A percentile compares a stretch with the other conserved stretches of the same genome.
Conservation (phyloP, 30 jellyfish, hydroid and myxozoan genomes). For the Hydra vulgaris region DNA sequence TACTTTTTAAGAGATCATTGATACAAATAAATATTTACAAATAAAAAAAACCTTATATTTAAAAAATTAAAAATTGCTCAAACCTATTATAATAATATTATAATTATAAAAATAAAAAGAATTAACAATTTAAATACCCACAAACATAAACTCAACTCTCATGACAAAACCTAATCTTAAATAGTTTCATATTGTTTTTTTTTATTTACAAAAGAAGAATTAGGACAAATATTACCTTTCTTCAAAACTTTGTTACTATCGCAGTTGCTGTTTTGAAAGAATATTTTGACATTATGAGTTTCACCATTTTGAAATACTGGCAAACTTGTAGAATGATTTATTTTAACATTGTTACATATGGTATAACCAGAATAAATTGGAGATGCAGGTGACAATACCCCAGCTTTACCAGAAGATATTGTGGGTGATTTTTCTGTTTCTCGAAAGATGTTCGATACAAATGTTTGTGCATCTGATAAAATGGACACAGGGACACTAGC, state of each 20-base stretch:
- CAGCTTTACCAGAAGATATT: background rate
- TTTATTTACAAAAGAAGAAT: background rate
- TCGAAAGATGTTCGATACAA: background rate
- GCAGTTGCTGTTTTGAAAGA: background rate
- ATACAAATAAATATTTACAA: too few relatives aligned
- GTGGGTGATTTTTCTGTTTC: background rate
- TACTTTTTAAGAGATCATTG: too few relatives aligned
- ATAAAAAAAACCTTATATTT: too few relatives aligned
- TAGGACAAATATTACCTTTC: background rate
- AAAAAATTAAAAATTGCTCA: too few relatives aligned
- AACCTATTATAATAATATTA: too few relatives aligned
- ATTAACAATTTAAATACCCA: too few relatives aligned
- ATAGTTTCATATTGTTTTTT: background rate
- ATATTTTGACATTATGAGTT: background rate
- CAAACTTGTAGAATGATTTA: background rate
- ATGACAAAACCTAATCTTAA: background rate
- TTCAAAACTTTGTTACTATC: background rate
- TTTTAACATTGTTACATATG: background rate
- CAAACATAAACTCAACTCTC: too few relatives aligned
- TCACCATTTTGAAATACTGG: background rate
- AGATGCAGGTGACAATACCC: too few relatives aligned
- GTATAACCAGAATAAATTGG: background rate
- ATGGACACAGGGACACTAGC: background rate
- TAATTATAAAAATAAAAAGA: too few relatives aligned
- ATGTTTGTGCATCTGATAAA: constrained; percentile 8